These are phyloP conservation scores for Prunella himalayana DNA, from an alignment of 2,113 vertebrate species.

Conservation along the genomic window DNA sequence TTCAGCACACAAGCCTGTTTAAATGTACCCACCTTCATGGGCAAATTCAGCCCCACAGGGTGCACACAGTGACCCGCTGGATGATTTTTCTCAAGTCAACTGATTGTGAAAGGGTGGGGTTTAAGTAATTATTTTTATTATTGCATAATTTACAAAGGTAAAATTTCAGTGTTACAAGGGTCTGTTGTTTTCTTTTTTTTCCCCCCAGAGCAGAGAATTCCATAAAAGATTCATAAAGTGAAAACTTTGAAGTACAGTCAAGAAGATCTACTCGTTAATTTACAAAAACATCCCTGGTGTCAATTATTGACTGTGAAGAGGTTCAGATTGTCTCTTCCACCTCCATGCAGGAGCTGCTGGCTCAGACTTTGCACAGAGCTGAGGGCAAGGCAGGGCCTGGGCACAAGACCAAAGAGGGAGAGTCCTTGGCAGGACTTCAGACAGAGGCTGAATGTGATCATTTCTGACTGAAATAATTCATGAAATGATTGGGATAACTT, in stretches of 20 bases:
- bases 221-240: slow-evolving; percentile 35
- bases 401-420: background rate
- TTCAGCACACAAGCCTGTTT: rapidly evolving
- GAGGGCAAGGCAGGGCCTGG: background rate
- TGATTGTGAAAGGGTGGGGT: background rate
- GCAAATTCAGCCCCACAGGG: background rate
- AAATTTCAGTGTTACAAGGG: background rate
- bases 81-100: background rate
- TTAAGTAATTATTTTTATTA: background rate
- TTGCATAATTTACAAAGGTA: background rate
- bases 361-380: background rate
- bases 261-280: slow-evolving; percentile 7
- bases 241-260: slow-evolving; percentile 12
- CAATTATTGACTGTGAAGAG: background rate
- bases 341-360: background rate
- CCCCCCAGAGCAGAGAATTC: background rate
- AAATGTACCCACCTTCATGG: background rate
- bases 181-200: background rate
- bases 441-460: rapidly evolving
- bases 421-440: background rate
- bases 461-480: background rate
- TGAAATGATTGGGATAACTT: background rate
- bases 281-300: background rate
- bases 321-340: background rate
- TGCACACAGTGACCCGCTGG: background rate